phyloP scores from a whole-genome alignment of 2,797 vertebrate species.

The Sylvia borin region DNA sequence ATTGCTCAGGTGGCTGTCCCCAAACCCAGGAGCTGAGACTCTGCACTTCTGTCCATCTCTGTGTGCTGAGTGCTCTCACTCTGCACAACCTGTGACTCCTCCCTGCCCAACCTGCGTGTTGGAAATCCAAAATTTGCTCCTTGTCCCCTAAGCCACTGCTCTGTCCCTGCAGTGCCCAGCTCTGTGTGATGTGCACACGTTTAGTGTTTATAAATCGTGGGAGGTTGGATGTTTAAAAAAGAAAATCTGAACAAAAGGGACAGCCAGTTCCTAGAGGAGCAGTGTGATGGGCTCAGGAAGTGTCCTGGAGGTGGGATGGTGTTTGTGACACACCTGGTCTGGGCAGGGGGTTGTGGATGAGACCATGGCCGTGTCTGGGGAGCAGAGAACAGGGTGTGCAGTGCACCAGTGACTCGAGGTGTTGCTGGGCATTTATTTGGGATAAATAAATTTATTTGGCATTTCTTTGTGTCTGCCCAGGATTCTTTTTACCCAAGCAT shows the following conservation, averaged over 20 bases:
- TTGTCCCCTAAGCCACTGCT: background rate
- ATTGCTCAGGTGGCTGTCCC: background rate
- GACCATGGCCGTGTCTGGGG: background rate
- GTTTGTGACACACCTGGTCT: background rate
- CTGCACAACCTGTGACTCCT: background rate
- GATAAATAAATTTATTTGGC: too few species aligned
- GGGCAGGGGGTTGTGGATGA: background rate
- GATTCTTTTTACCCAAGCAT: background rate
- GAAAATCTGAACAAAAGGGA: background rate
- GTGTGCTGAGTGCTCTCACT: background rate
- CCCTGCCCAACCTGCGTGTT: accelerated
- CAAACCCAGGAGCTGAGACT: background rate
- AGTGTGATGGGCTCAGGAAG: background rate
- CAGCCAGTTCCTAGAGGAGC: background rate
- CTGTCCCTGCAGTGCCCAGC: background rate
- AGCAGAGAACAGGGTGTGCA: background rate
- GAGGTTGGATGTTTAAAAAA: background rate
- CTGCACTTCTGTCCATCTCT: background rate
- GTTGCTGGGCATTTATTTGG: background rate
- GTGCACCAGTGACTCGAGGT: background rate
- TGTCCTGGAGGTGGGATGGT: background rate
- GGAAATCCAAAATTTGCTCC: background rate
- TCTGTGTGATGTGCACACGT: background rate
- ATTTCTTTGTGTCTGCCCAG: background rate
- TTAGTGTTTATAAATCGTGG: background rate